phyloP scores from a whole-genome alignment of 2,797 vertebrate species.

The Lithobates sylvaticus region DNA sequence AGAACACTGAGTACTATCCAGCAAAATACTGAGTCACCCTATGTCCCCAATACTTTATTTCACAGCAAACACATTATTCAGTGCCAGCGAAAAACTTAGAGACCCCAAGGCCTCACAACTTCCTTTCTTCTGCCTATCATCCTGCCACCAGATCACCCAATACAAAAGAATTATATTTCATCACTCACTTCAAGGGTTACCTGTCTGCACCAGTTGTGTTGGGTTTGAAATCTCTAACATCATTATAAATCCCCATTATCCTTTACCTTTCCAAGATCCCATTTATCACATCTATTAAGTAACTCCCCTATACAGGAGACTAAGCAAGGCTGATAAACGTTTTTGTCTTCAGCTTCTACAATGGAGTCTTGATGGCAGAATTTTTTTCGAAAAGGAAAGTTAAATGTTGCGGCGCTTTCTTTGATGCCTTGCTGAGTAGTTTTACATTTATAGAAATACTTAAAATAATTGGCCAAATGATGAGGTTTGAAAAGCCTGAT shows the following conservation, averaged over 20 bases:
- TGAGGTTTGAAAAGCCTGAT: constrained; percentile 46
- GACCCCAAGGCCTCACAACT: no score
- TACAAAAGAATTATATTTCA: neutral
- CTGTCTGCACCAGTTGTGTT: neutral
- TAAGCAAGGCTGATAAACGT: constrained; percentile 1
- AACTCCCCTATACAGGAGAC: neutral
- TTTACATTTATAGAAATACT: constrained; percentile 52
- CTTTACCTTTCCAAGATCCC: constrained; percentile 6
- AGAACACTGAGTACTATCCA: no score
- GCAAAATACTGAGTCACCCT: no score
- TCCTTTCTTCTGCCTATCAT: neutral
- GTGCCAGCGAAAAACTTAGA: neutral
- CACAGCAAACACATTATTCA: neutral
- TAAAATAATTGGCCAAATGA: constrained; percentile 40
- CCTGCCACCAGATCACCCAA: neutral
- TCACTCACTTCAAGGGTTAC: neutral
- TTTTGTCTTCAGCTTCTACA: constrained; percentile 18
- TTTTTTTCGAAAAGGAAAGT: constrained; percentile 21
- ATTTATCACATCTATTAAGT: constrained; percentile 26
- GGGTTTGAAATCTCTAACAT: constrained; percentile 20
- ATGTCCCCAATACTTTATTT: no score
- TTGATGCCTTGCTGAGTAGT: constrained; percentile 3
- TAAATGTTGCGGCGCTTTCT: constrained; percentile 10
- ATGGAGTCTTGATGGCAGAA: constrained; percentile 21
- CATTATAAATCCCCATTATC: constrained; percentile 20